Percentiles rank a stretch among this genome's conserved stretches.
These are phyloP conservation scores for Poeciliopsis paucimaculata DNA, from an alignment of 2,797 vertebrate genomes.

Conservation along the genomic window DNA sequence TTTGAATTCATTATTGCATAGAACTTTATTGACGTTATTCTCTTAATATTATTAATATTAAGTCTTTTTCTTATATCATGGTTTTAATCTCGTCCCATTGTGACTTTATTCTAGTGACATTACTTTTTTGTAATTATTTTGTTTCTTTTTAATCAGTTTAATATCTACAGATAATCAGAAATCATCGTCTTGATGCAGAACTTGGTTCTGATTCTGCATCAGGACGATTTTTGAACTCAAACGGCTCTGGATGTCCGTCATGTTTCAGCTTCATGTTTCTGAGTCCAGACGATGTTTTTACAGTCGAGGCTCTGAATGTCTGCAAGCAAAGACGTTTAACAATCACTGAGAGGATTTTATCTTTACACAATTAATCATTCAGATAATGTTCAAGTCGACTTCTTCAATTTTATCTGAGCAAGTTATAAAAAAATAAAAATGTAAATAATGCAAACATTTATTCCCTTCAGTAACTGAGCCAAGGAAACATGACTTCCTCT, in stretches of 20 bases:
- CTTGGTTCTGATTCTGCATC: neutral
- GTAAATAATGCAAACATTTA: neutral
- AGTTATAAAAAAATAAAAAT: neutral
- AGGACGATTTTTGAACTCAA: neutral
- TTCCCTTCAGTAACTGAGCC: neutral
- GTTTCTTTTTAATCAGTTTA: no score
- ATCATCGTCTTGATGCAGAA: neutral
- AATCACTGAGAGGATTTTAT: neutral
- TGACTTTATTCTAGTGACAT: no score
- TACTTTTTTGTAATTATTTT: no score
- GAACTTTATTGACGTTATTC: no score
- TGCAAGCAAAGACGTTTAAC: no score
- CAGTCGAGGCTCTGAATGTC: neutral
- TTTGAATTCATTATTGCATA: no score
- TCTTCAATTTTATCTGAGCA: neutral
- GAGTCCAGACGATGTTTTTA: neutral
- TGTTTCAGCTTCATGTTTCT: neutral
- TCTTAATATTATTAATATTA: no score
- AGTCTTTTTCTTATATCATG: no score
- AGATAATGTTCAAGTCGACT: neutral
- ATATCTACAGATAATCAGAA: neutral
- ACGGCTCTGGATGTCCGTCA: neutral
- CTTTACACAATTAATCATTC: neutral
- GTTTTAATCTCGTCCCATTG: no score
- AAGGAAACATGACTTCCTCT: no score